These are phyloP conservation scores for Tigriopus californicus DNA, from an alignment of 2,888 invertebrate species.

Conservation along the genomic window DNA sequence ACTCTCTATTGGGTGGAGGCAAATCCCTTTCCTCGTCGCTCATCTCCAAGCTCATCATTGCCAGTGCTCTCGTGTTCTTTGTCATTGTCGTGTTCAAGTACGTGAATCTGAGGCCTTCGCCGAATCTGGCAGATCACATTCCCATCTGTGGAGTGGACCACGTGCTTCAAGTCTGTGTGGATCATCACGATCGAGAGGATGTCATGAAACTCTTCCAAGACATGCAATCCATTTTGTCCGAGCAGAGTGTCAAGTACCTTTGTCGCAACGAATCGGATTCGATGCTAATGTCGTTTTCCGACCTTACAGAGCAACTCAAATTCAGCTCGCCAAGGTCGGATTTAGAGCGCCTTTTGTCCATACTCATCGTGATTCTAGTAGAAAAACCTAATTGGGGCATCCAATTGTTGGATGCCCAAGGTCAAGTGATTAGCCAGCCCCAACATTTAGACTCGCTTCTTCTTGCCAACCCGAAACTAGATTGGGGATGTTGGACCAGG, in stretches of 20 bases:
- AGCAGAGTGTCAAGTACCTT: neutral
- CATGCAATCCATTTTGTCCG: neutral
- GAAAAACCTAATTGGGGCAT: neutral
- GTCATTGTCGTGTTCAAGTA: conserved; percentile 3
- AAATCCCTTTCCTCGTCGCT: neutral
- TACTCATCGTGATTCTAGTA: neutral
- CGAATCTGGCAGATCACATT: neutral
- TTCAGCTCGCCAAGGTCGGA: neutral
- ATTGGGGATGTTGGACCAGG: neutral
- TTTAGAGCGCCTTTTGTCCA: neutral
- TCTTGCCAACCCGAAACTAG: neutral
- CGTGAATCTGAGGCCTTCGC: neutral
- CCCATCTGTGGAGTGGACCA: neutral
- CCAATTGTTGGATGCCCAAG: neutral
- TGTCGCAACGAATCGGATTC: neutral
- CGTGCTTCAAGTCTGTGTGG: neutral
- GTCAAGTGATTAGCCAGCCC: neutral
- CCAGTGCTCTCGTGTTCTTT: conserved; percentile 1
- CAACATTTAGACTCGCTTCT: neutral
- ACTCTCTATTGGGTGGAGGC: neutral
- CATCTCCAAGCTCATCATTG: conserved; percentile 5
- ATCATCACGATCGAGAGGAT: neutral
- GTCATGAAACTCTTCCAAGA: neutral
- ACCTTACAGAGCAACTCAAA: too few species aligned
- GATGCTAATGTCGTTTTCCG: neutral